Conservation (phyloP, 2,113 vertebrate genomes). For the Nymphicus hollandicus region DNA sequence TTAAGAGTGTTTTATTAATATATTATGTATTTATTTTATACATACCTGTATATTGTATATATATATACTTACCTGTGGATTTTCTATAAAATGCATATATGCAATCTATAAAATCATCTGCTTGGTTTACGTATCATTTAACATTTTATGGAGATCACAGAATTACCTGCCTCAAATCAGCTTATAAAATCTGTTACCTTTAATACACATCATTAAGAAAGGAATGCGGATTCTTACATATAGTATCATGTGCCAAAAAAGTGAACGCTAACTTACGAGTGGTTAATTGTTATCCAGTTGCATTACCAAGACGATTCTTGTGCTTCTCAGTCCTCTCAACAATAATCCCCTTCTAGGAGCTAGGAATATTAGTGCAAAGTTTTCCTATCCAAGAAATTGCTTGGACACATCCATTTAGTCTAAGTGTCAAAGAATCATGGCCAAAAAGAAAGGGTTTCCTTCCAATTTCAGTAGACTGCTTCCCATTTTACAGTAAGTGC, state of each 20-base stretch:
- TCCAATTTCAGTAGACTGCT: constrained; percentile 5
- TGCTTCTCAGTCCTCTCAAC: not conserved
- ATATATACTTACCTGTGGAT: not conserved
- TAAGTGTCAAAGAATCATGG: not conserved
- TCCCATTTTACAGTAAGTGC: constrained; percentile 1
- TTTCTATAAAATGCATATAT: not conserved
- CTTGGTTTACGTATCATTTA: not conserved
- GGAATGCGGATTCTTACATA: not conserved
- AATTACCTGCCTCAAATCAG: not conserved
- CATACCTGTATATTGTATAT: not conserved
- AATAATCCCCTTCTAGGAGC: not conserved
- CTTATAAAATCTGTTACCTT: not conserved
- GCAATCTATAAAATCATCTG: not conserved
- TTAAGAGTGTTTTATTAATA: not conserved
- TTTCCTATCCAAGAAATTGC: not conserved
- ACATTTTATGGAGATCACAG: not conserved
- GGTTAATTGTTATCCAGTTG: not conserved
- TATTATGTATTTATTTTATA: not conserved
- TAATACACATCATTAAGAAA: not conserved
- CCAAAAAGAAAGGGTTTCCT: not conserved
- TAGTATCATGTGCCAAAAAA: not conserved
- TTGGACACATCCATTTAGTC: not conserved
- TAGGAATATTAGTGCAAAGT: not conserved
- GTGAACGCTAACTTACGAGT: not conserved
- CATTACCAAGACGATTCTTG: not conserved